Base-by-base conservation (phyloP, 2,113 vertebrate genomes). In the Serilophus lunatus region DNA sequence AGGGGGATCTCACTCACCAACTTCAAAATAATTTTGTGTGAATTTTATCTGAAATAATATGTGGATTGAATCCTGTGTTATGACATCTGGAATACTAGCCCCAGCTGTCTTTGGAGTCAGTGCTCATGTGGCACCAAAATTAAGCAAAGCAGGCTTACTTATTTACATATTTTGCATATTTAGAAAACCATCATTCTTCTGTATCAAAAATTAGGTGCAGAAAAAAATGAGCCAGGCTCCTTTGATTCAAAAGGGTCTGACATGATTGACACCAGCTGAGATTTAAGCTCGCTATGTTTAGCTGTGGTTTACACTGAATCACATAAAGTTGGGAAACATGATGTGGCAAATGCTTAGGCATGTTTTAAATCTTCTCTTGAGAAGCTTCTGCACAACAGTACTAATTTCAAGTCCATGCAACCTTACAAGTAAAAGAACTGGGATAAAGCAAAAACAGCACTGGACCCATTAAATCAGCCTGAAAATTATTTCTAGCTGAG, bases 131-230 rank as follows among this genome's bases (percentile, higher is more conserved):
- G 61, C 86, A 65, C 53, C 53, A 95, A 91, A 95, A 87, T 85
- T 75, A 91, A 69, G 61, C 69, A 79, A 95, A 85, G n/a, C 57
- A 82, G 79, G 49, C 18, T 82, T 59, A 36, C 36, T 87, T 5
- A 64, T 97, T 94, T 95, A 57, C 57, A 86, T 84, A 68, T 66
- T 94, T 90, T 94, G 19, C 45, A 89, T 91, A 80, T 90, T 92
- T 92, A 95, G 84, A 95, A 92, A 87, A 5, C 0, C 12, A 79
- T 8, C 0, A 18, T 69, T 89, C 86, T 92, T 50, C 70, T 86
- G 10, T 70, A 53, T 82, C 38, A 59, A 86, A 92, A 82, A 56
- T 65, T 78, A 51, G 7, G 15, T 86, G 49, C n/a, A 40, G 82
- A 96, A 45, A 66, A 7, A 91, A 87, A 87, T 65, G 45, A 80